Evolutionary conservation across 2,113 vertebrate genomes (phyloP).

Genomic region (Anthoscopus minutus): DNA sequence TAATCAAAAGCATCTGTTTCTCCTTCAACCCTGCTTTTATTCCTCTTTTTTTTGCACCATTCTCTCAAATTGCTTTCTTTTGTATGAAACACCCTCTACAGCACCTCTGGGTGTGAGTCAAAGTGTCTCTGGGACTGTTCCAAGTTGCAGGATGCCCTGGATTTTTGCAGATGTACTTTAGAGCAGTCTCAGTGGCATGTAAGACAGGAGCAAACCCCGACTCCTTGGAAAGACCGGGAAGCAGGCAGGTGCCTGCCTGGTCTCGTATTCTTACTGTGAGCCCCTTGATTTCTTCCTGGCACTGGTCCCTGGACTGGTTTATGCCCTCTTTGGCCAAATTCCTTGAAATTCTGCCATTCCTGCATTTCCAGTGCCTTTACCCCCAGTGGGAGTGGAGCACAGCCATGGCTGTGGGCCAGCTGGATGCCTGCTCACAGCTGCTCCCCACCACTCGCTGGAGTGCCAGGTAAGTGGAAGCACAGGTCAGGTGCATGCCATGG

Average conservation of each 20-base stretch:
- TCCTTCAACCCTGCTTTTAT: not conserved
- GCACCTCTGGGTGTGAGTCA: not conserved
- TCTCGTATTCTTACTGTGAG: not conserved
- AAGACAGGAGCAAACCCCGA: not conserved
- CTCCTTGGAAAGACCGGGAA: not conserved
- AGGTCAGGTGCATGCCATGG: not conserved
- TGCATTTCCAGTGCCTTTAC: not conserved
- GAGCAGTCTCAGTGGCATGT: not conserved
- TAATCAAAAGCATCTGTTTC: not conserved
- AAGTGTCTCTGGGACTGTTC: not conserved
- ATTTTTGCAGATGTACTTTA: not conserved
- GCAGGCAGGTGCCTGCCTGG: not conserved
- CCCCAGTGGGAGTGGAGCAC: not conserved
- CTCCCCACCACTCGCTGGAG: accelerated
- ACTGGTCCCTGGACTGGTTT: not conserved
- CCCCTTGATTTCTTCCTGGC: not conserved
- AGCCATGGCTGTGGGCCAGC: not conserved
- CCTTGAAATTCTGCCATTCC: not conserved
- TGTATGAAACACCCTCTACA: not conserved
- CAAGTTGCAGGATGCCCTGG: not conserved
- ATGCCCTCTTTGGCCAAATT: not conserved
- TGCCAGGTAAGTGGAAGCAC: not conserved
- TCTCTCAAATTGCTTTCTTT: not conserved
- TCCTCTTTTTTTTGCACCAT: not conserved
- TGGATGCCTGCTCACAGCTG: not conserved